Percentiles rank a stretch among this genome's conserved stretches.
Conservation (phyloP, 2,888 invertebrate species). For the Coleophora deauratella region DNA sequence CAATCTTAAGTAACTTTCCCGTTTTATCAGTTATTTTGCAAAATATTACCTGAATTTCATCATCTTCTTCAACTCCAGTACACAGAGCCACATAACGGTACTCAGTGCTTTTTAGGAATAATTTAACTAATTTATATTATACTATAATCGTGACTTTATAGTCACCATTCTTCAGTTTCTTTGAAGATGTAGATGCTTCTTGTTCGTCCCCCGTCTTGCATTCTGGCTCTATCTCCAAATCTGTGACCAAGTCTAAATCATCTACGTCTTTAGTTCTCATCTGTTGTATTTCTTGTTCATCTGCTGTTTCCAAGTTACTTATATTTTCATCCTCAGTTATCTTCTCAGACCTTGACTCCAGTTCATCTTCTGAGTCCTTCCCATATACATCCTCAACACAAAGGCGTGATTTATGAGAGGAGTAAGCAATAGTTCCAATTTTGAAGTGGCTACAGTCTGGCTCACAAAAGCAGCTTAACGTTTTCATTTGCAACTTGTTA, state of each 20-base stretch:
- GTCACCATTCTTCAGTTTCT: slow-evolving; percentile 18
- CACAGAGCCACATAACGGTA: slow-evolving; percentile 20
- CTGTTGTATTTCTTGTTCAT: slow-evolving; percentile 11
- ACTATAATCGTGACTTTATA: too few relatives aligned
- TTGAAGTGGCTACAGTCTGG: slow-evolving; percentile 16
- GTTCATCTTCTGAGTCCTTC: slow-evolving; percentile 8
- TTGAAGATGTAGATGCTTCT: slow-evolving; percentile 16
- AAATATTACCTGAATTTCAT: slow-evolving; percentile 14
- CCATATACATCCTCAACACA: slow-evolving; percentile 13
- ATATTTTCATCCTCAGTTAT: slow-evolving; percentile 15
- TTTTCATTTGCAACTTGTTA: slow-evolving; percentile 18
- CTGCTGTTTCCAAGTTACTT: slow-evolving; percentile 16
- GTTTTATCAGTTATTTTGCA: slow-evolving; percentile 14
- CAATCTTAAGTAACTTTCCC: slow-evolving; percentile 14
- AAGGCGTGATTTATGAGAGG: slow-evolving; percentile 13
- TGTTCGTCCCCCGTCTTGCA: slow-evolving; percentile 11
- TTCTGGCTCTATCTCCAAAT: slow-evolving; percentile 12
- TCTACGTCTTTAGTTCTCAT: slow-evolving; percentile 16
- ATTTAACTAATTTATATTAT: too few relatives aligned
- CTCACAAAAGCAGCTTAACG: slow-evolving; percentile 19
- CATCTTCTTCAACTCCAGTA: slow-evolving; percentile 17
- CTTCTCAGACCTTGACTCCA: slow-evolving; percentile 10
- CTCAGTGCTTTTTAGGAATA: slow-evolving; percentile 15
- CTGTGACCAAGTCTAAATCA: slow-evolving; percentile 17
- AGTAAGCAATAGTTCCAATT: slow-evolving; percentile 19